Evolutionary conservation across 64 coral and sea anemone genomes (phyloP).

Genomic region (Platygyra sinensis): DNA sequence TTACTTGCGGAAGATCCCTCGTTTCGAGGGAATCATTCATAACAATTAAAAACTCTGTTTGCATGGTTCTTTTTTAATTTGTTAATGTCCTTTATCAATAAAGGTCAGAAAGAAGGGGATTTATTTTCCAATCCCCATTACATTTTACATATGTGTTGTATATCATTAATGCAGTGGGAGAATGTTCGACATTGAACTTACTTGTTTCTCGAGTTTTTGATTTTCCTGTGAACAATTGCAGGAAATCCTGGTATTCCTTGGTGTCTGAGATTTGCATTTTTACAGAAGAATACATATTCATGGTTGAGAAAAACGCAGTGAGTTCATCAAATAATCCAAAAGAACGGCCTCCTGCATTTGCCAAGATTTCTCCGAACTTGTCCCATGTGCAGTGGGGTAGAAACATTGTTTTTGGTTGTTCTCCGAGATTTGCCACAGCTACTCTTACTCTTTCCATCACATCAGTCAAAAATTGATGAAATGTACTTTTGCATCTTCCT

Average conservation of each 20-base stretch:
- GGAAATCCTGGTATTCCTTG: conserved; percentile 58
- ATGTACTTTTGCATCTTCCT: conserved; percentile 41
- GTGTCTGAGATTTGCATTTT: conserved; percentile 63
- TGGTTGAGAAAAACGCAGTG: conserved; percentile 46
- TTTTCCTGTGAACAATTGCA: conserved; percentile 9
- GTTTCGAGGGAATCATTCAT: no score
- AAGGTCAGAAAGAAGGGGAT: no score
- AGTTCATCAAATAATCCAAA: conserved; percentile 66
- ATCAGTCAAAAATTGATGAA: not conserved
- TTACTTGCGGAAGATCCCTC: no score
- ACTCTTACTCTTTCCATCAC: not conserved
- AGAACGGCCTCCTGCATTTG: conserved; percentile 12
- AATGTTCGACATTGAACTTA: no score
- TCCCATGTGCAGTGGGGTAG: conserved; percentile 66
- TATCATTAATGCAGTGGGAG: no score
- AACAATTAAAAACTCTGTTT: no score
- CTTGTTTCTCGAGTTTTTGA: no score
- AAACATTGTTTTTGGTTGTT: conserved; percentile 15
- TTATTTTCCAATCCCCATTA: no score
- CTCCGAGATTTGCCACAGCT: not conserved
- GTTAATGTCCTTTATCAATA: no score
- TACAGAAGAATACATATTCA: conserved; percentile 68
- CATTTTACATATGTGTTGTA: no score
- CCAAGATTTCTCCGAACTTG: conserved; percentile 62
- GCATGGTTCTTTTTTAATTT: no score